Evolutionary conservation across 2,888 invertebrate species (phyloP).

Genomic region (Serrognathus titanus): DNA sequence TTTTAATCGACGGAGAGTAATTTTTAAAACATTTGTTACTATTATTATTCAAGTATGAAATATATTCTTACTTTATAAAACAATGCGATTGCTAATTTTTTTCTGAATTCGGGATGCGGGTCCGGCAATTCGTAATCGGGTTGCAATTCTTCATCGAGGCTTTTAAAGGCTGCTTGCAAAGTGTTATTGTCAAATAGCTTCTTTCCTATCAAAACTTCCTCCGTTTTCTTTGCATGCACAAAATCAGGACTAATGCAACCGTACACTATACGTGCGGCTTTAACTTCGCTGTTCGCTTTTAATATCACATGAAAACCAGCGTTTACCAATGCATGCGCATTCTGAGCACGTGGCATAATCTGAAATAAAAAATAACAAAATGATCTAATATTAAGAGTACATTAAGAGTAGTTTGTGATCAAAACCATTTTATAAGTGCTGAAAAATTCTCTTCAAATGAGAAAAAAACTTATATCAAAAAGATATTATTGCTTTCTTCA

Average conservation of each 20-base stretch:
- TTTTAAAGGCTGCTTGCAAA: conserved; percentile 49
- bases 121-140: conserved; percentile 65
- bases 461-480: too few species aligned
- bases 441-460: too few species aligned
- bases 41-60: neutral
- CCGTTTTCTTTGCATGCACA: conserved; percentile 54
- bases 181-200: conserved; percentile 42
- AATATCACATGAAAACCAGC: conserved; percentile 67
- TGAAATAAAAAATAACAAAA: conserved; percentile 40
- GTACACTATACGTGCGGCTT: conserved; percentile 59
- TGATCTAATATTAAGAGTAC: neutral
- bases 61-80: conserved; percentile 68
- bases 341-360: conserved; percentile 71
- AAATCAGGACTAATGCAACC: conserved; percentile 59
- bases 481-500: too few species aligned
- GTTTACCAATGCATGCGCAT: conserved; percentile 72
- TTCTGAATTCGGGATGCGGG: conserved; percentile 66
- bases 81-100: conserved; percentile 67
- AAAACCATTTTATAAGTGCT: too few species aligned
- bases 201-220: conserved; percentile 49
- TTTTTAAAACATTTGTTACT: neutral
- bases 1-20: too few species aligned
- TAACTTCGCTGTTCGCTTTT: conserved; percentile 45
- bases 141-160: conserved; percentile 57
- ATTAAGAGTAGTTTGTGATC: too few species aligned